Evolutionary conservation across 2,797 vertebrate species (phyloP).

Genomic region (Adrianichthys oophorus): DNA sequence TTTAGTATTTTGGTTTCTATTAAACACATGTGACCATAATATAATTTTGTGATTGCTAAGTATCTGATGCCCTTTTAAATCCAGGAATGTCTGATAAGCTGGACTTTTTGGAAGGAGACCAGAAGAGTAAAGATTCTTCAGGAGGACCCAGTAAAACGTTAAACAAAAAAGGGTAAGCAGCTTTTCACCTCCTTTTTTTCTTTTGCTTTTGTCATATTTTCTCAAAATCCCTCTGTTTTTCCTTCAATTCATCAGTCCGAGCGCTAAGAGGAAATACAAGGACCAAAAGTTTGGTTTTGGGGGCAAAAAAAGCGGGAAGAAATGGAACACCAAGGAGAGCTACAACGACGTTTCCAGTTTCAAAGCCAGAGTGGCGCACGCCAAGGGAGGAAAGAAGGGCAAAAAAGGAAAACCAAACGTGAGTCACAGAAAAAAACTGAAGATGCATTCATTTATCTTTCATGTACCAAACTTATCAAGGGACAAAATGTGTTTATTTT

Average conservation of each 20-base stretch:
- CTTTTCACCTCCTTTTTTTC: background rate
- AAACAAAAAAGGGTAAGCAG: slow-evolving; percentile 82
- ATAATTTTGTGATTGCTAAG: background rate
- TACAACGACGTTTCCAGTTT: slow-evolving; percentile 89
- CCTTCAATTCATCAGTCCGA: slow-evolving; percentile 77
- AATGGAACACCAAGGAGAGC: slow-evolving; percentile 97
- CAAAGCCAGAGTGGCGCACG: slow-evolving; percentile 83
- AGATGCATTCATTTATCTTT: background rate
- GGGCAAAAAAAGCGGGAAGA: slow-evolving; percentile 91
- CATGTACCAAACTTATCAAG: too few species aligned
- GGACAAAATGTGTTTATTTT: too few species aligned
- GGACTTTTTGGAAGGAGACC: slow-evolving; percentile 93
- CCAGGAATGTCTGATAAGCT: slow-evolving; percentile 95
- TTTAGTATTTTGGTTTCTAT: background rate
- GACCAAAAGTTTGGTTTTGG: slow-evolving; percentile 96
- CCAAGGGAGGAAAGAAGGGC: slow-evolving; percentile 81
- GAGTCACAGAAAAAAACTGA: slow-evolving; percentile 33
- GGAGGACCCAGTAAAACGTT: slow-evolving; percentile 45
- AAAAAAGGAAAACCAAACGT: slow-evolving; percentile 76
- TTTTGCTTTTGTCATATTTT: background rate
- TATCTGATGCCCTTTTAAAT: background rate
- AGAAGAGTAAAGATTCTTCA: slow-evolving; percentile 63
- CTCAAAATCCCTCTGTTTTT: background rate
- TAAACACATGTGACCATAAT: too few species aligned
- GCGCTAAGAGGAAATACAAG: slow-evolving; percentile 89